These are phyloP conservation scores for Hemiprocne comata DNA, from an alignment of 2,113 vertebrate species.

Conservation along the genomic window DNA sequence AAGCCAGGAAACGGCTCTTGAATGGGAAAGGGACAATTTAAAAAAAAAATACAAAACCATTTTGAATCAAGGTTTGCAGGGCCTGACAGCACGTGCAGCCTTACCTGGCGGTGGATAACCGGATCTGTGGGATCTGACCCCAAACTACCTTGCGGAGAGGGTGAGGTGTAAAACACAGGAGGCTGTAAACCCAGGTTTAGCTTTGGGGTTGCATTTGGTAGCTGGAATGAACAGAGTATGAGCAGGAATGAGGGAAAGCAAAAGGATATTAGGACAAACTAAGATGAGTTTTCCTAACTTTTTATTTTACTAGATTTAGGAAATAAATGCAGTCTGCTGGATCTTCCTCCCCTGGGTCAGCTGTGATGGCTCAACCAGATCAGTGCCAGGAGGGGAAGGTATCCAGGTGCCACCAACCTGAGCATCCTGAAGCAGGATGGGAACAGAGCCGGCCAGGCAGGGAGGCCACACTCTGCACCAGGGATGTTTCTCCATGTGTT, in stretches of 20 bases:
- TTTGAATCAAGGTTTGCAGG: neutral
- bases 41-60: no score
- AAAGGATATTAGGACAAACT: neutral
- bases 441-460: neutral
- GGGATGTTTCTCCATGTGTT: accelerated
- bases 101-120: neutral
- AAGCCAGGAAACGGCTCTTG: neutral
- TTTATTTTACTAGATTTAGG: neutral
- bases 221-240: neutral
- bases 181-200: neutral
- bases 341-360: neutral
- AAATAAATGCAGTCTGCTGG: neutral
- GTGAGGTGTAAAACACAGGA: neutral
- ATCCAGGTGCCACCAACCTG: neutral
- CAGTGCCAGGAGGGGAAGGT: neutral
- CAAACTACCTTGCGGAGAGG: neutral
- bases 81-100: accelerated
- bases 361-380: neutral
- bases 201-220: neutral
- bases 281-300: neutral
- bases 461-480: neutral
- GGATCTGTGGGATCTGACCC: accelerated
- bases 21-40: neutral
- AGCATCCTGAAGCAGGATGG: neutral
- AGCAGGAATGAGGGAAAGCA: neutral